These are phyloP conservation scores for Eurytoma californica DNA, from an alignment of 2,888 invertebrate genomes.

Conservation along the genomic window DNA sequence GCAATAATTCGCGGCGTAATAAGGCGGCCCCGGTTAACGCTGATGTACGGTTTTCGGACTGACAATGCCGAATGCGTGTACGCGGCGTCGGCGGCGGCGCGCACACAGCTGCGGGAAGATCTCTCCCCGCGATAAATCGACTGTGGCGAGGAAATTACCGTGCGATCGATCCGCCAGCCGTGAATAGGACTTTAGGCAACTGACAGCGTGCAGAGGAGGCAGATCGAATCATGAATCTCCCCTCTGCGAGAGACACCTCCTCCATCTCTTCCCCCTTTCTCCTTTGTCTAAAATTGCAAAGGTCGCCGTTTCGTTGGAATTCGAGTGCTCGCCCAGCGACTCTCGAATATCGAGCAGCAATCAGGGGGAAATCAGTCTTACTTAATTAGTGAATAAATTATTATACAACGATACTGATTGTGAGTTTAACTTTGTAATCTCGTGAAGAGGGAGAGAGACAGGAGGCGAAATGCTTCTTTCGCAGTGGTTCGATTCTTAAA, in stretches of 20 bases:
- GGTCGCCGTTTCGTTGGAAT: not conserved
- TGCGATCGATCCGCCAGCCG: slow-evolving; percentile 57
- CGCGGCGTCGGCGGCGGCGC: not conserved
- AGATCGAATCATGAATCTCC: slow-evolving; percentile 34
- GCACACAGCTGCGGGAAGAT: slow-evolving; percentile 5
- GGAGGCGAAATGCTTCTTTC: too few relatives aligned
- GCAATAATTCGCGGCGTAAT: slow-evolving; percentile 25
- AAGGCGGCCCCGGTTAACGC: slow-evolving; percentile 21
- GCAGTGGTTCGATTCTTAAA: too few relatives aligned
- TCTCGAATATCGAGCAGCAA: too few relatives aligned
- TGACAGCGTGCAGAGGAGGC: slow-evolving; percentile 6
- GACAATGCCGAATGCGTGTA: slow-evolving; percentile 15
- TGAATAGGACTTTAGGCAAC: slow-evolving; percentile 58
- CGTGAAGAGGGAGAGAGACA: too few relatives aligned
- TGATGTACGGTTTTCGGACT: slow-evolving; percentile 26
- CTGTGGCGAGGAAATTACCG: slow-evolving; percentile 58
- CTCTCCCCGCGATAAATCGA: slow-evolving; percentile 40
- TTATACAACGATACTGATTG: too few relatives aligned
- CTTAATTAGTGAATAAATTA: too few relatives aligned
- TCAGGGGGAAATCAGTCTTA: too few relatives aligned
- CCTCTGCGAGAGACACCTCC: not conserved
- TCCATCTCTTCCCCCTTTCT: not conserved
- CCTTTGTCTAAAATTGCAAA: slow-evolving; percentile 30
- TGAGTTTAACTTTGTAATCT: too few relatives aligned
- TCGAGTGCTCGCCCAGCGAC: not conserved